A percentile compares a stretch with the other conserved stretches of the same genome.
These are phyloP conservation scores for Pentalonia nigronervosa DNA, from an alignment of 1,140 invertebrate species.

Conservation along the genomic window DNA sequence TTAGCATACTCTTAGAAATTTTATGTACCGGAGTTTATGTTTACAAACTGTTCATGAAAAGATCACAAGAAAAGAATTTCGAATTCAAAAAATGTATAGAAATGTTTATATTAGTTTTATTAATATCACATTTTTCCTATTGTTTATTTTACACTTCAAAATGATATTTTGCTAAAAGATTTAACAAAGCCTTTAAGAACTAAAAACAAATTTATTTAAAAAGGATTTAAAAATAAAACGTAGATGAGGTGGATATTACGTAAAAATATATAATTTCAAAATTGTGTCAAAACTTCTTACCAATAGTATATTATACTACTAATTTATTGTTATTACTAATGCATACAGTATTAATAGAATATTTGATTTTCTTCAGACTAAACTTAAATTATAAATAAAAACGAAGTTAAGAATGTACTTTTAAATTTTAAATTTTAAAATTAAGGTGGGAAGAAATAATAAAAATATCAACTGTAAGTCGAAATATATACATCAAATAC, in stretches of 20 bases:
- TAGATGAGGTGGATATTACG: background rate
- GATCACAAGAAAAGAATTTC: background rate
- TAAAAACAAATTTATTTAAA: background rate
- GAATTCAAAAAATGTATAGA: background rate
- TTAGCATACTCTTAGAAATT: background rate
- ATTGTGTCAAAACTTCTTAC: background rate
- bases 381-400: background rate
- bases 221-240: background rate
- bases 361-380: background rate
- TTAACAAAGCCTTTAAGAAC: background rate
- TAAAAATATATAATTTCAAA: background rate
- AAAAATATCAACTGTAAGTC: no score
- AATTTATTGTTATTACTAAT: background rate
- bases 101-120: background rate
- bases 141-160: background rate
- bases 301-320: background rate
- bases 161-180: constrained; percentile 4
- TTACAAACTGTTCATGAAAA: background rate
- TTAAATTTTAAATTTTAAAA: background rate
- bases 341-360: background rate
- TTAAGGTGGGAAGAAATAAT: no score
- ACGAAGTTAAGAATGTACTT: background rate
- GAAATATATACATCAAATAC: no score
- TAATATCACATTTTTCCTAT: background rate
- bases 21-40: background rate